Conservation (phyloP, 23 tunicate species). For the Ascidia mentula region DNA sequence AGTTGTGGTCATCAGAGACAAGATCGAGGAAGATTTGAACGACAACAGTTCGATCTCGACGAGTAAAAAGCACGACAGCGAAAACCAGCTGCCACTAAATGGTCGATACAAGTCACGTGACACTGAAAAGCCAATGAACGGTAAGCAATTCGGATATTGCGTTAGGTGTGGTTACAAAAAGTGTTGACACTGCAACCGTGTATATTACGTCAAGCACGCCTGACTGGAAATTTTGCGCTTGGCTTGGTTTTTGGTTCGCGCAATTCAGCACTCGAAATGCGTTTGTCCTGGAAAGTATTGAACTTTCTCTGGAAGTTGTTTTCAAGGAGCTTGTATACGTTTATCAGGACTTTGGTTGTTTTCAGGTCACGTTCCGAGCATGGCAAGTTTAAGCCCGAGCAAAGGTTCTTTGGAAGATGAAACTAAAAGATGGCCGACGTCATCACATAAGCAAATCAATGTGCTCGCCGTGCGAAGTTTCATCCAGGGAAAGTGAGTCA, state of each 20-base stretch:
- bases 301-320: too few relatives aligned
- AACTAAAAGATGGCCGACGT: slow-evolving; percentile 59
- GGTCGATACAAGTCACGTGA: slow-evolving; percentile 22
- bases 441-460: slow-evolving; percentile 56
- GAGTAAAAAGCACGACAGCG: neutral
- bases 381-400: neutral
- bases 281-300: too few relatives aligned
- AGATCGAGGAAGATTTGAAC: neutral
- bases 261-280: too few relatives aligned
- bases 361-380: neutral
- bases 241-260: too few relatives aligned
- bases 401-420: neutral
- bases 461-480: slow-evolving; percentile 78
- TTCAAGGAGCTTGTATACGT: too few relatives aligned
- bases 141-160: neutral
- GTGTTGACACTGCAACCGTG: too few relatives aligned
- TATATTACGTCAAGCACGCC: too few relatives aligned
- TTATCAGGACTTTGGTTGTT: too few relatives aligned
- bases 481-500: slow-evolving; percentile 80
- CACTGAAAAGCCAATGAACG: slow-evolving; percentile 16
- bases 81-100: neutral
- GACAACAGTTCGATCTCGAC: neutral
- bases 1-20: neutral
- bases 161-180: too few relatives aligned
- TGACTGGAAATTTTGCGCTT: too few relatives aligned